These are phyloP conservation scores for Apostichopus parvimensis DNA, from an alignment of 35 echinoderm and acorn worm genomes.

Conservation along the genomic window DNA sequence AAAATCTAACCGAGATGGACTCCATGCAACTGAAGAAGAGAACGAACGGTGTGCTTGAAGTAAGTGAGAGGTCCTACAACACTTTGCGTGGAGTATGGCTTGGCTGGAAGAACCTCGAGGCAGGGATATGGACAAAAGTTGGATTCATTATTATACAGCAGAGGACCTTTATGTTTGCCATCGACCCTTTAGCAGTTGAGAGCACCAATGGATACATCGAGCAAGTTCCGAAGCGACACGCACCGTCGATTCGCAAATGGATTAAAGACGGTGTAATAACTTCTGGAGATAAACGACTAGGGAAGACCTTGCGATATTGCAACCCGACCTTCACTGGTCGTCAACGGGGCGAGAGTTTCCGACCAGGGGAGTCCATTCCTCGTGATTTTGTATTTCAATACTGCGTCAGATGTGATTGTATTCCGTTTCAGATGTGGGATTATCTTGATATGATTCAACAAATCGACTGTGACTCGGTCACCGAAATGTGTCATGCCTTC, in stretches of 20 bases:
- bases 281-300: background rate
- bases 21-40: background rate
- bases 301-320: conserved; percentile 9
- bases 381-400: conserved; percentile 17
- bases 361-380: background rate
- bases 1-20: background rate
- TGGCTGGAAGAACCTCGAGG: conserved; percentile 31
- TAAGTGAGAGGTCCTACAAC: background rate
- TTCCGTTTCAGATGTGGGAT: conserved; percentile 67
- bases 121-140: background rate
- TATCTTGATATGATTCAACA: conserved; percentile 37
- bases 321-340: conserved; percentile 68
- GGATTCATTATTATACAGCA: conserved; percentile 16
- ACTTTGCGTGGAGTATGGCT: conserved; percentile 49
- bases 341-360: background rate
- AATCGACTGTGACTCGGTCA: background rate
- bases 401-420: conserved; percentile 26
- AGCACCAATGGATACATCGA: background rate
- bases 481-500: conserved; percentile 37
- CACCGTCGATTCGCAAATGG: conserved; percentile 29
- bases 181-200: background rate
- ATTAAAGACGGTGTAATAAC: conserved; percentile 52
- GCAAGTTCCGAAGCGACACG: conserved; percentile 10
- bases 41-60: background rate
- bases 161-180: conserved; percentile 11